A percentile compares a stretch with the other conserved stretches of the same genome.
phyloP scores from a whole-genome alignment of 2,797 vertebrate species.

The Poeciliopsis presidionis region DNA sequence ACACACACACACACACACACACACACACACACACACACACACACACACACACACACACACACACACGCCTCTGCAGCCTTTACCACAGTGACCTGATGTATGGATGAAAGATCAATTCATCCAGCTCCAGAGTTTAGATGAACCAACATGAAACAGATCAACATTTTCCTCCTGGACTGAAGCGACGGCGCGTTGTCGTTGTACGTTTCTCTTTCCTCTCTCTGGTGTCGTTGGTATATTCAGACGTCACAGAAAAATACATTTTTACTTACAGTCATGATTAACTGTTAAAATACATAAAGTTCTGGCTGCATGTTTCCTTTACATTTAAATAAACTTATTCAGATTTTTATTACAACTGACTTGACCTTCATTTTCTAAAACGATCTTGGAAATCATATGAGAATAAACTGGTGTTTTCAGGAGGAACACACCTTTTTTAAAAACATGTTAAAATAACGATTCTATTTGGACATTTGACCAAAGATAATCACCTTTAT shows the following conservation, averaged over 20 bases:
- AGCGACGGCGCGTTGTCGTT: constrained; percentile 33
- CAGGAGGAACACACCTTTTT: no score
- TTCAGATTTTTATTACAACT: not conserved
- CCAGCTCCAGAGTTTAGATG: constrained; percentile 54
- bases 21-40: no score
- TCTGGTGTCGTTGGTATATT: constrained; percentile 10
- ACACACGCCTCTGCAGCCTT: constrained; percentile 19
- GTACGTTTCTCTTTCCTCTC: constrained; percentile 14
- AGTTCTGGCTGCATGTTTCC: not conserved
- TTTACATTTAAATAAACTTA: not conserved
- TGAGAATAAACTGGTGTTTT: not conserved
- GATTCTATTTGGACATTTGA: not conserved
- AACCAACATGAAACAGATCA: constrained; percentile 54
- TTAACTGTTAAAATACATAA: not conserved
- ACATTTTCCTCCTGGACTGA: constrained; percentile 19
- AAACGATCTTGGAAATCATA: not conserved
- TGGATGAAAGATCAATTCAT: constrained; percentile 22
- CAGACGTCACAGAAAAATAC: no score
- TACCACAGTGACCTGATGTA: constrained; percentile 28
- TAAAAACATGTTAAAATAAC: not conserved
- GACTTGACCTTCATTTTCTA: not conserved
- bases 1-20: no score
- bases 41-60: constrained; percentile 9
- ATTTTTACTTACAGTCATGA: not conserved
- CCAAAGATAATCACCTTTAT: not conserved